Evolutionary conservation across 1,140 invertebrate species (phyloP).

Genomic region (Himalopsyche phryganea): DNA sequence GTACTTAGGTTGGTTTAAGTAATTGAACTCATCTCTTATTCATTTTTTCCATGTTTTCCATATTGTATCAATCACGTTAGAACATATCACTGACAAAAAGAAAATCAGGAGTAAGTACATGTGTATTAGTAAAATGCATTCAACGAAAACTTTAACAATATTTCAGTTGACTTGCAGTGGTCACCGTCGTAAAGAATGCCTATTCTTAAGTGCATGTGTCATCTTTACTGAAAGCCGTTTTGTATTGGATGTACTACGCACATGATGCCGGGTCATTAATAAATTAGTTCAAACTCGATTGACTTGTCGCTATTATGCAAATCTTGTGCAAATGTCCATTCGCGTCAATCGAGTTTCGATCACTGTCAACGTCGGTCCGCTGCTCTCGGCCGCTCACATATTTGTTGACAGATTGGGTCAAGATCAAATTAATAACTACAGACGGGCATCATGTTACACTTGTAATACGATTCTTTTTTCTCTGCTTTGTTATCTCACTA

Average conservation of each 20-base stretch:
- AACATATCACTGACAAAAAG: too few relatives aligned
- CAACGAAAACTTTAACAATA: too few relatives aligned
- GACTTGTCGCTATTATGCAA: slow-evolving; percentile 34
- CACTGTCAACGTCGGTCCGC: slow-evolving; percentile 19
- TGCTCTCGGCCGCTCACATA: neutral
- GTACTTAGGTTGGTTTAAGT: too few relatives aligned
- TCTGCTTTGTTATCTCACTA: neutral
- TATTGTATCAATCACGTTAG: too few relatives aligned
- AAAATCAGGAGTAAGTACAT: too few relatives aligned
- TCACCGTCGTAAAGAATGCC: too few relatives aligned
- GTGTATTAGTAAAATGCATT: too few relatives aligned
- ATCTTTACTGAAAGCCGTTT: slow-evolving; percentile 22
- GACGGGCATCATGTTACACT: slow-evolving; percentile 15
- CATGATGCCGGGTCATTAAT: slow-evolving; percentile 20
- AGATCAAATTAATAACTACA: slow-evolving; percentile 15
- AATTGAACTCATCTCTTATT: too few relatives aligned
- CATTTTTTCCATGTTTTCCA: too few relatives aligned
- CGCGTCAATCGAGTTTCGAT: slow-evolving; percentile 26
- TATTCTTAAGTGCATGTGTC: slow-evolving; percentile 23
- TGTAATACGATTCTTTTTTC: slow-evolving; percentile 1
- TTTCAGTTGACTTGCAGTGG: too few relatives aligned
- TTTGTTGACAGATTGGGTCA: slow-evolving; percentile 27
- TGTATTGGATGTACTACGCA: slow-evolving; percentile 3
- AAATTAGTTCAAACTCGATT: slow-evolving; percentile 27
- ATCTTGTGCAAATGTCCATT: slow-evolving; percentile 29